Conservation (phyloP, 1,140 invertebrate genomes). For the Hermatobates lingyangjiaoensis region DNA sequence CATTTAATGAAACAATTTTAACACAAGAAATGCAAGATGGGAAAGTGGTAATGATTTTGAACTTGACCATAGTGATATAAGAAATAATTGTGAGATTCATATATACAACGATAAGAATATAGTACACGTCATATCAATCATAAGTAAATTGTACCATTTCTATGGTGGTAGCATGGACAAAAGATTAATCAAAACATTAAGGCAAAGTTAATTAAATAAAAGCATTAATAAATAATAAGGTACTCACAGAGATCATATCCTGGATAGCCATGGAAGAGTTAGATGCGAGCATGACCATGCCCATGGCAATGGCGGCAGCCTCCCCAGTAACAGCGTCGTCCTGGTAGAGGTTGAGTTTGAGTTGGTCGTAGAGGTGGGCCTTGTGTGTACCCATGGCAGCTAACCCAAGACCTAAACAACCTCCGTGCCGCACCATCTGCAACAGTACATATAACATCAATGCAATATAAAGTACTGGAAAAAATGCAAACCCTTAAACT, state of each 20-base stretch:
- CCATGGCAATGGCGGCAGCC: slow-evolving; percentile 94
- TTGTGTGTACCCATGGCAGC: slow-evolving; percentile 94
- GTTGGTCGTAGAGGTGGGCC: slow-evolving; percentile 82
- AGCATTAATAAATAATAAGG: neutral
- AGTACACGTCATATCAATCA: too few relatives aligned
- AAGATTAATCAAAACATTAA: too few relatives aligned
- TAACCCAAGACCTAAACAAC: slow-evolving; percentile 86
- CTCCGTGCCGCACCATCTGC: slow-evolving; percentile 83
- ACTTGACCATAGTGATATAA: too few relatives aligned
- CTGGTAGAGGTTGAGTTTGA: slow-evolving; percentile 93
- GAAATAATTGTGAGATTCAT: too few relatives aligned
- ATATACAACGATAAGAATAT: too few relatives aligned
- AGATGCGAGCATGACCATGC: slow-evolving; percentile 94
- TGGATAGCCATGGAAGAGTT: slow-evolving; percentile 72
- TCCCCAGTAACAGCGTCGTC: slow-evolving; percentile 98
- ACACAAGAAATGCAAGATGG: too few relatives aligned
- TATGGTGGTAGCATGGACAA: too few relatives aligned
- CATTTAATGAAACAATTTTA: too few relatives aligned
- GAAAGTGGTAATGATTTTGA: too few relatives aligned
- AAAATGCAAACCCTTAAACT: too few relatives aligned
- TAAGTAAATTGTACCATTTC: too few relatives aligned
- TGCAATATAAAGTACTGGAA: neutral
- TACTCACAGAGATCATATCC: slow-evolving; percentile 75
- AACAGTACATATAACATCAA: too few relatives aligned
- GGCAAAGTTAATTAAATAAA: neutral